Base-by-base conservation (phyloP, 2,113 vertebrate genomes). In the Malurus melanocephalus region DNA sequence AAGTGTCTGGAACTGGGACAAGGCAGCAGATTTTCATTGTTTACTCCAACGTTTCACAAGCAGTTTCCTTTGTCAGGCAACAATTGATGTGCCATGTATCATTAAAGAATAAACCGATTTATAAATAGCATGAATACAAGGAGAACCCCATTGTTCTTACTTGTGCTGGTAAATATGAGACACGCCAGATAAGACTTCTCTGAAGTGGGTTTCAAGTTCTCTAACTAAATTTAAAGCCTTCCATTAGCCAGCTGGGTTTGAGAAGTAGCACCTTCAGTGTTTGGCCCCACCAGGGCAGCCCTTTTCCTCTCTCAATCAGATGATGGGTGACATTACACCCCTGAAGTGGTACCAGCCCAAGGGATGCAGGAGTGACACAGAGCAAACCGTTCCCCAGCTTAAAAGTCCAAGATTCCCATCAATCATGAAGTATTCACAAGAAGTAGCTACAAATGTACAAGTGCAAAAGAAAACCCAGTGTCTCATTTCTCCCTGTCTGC, bases 111-210 rank as follows among this genome's bases (percentile, higher is more conserved):
- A 87, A 93, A 67, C 23, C 0, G 0, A 59, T 46, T 84, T 93
- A 94, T 94, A 95, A 95, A 93, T 90, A 96, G 91, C 51, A 65
- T 75, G 91, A 91, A 89, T 89, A 86, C 85, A 91, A 72, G 53
- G 85, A 94, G 71, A 53, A 51, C 85, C 35, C 80, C 65, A 93
- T 96, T 96, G 94, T 96, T 96, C 88, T 69, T 30, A 45, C 23
- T 71, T 43, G 62, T 6, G 3, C 32, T 75, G 53, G 72, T 84
- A 89, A 91, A 78, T 72, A 80, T 0, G 1, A 88, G 65, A 56
- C 62, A 40, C 2, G 35, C 49, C 82, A 93, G 85, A 92, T 80
- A 94, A 88, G 77, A 35, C 26, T 60, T 57, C 51, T 48, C 73
- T 83, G 74, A 78, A 80, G 80, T 0, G 13, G 5, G 51, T 35